These are phyloP conservation scores for Antedon mediterranea DNA, from an alignment of 53 echinoderm and acorn worm species.

Conservation along the genomic window DNA sequence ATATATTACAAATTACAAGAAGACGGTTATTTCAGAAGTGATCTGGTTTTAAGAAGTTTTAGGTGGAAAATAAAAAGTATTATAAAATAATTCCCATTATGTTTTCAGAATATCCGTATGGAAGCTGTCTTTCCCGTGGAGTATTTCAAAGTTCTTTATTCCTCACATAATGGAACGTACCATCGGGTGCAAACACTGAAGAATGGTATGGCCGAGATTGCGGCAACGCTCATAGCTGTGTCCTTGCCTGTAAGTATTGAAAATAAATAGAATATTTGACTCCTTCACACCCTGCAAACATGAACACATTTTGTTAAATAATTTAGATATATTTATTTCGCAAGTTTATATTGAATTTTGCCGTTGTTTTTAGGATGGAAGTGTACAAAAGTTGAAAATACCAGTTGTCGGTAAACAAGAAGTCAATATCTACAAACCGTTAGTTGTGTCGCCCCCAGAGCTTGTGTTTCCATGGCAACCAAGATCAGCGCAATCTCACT, in stretches of 20 bases:
- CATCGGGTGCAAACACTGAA: conserved; percentile 62
- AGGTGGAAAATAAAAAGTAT: too few relatives aligned
- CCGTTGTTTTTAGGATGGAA: conserved; percentile 51
- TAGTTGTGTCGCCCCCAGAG: conserved; percentile 53
- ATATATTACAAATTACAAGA: too few relatives aligned
- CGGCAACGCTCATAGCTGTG: conserved; percentile 72
- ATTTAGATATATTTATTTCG: too few relatives aligned
- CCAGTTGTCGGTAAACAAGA: conserved; percentile 83
- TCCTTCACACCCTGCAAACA: too few relatives aligned
- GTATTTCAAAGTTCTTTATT: conserved; percentile 66
- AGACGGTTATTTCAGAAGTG: too few relatives aligned
- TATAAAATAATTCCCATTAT: background rate
- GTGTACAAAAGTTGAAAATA: conserved; percentile 34
- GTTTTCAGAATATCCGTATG: conserved; percentile 67
- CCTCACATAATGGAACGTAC: conserved; percentile 75
- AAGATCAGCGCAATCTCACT: conserved; percentile 25
- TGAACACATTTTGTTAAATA: too few relatives aligned
- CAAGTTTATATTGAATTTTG: background rate
- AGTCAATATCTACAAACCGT: conserved; percentile 73
- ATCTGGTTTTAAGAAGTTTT: too few relatives aligned
- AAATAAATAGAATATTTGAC: too few relatives aligned
- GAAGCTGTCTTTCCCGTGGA: conserved; percentile 51
- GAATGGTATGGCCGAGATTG: conserved; percentile 77
- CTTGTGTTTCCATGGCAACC: conserved; percentile 73
- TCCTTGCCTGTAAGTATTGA: conserved; percentile 58